A percentile compares a stretch with the other conserved stretches of the same genome.
Conservation (phyloP, 2,113 vertebrate genomes). For the Cnemophilus loriae region DNA sequence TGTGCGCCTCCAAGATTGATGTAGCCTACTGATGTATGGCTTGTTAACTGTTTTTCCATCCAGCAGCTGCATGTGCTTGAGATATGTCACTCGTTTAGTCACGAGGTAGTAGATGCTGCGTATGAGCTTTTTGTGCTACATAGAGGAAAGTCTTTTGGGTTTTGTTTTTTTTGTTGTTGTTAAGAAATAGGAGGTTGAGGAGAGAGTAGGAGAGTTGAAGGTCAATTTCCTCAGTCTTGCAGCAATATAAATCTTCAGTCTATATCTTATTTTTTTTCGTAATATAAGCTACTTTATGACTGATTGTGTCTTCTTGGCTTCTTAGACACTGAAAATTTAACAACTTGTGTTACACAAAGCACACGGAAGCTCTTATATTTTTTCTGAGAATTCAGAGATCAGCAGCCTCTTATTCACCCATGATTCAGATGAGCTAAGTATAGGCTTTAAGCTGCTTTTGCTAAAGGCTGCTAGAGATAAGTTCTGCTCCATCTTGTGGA, state of each 20-base stretch:
- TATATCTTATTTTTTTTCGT: neutral
- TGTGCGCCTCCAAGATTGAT: neutral
- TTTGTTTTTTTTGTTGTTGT: neutral
- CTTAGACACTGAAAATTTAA: neutral
- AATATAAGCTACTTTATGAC: neutral
- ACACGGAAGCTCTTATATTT: neutral
- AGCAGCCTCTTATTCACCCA: slow-evolving; percentile 4
- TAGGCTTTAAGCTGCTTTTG: neutral
- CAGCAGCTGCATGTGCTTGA: neutral
- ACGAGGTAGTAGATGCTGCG: rapidly evolving
- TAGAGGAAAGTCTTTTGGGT: neutral
- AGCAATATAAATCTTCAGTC: neutral
- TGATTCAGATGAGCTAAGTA: neutral
- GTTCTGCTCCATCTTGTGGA: slow-evolving; percentile 44
- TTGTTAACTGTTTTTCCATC: neutral
- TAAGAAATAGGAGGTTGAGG: neutral
- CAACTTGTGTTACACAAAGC: neutral
- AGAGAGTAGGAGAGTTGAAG: neutral
- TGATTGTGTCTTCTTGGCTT: neutral
- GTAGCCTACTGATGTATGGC: neutral
- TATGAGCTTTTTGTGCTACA: neutral
- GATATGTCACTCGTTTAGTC: neutral
- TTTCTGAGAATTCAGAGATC: neutral
- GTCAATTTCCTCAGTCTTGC: neutral
- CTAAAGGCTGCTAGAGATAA: neutral